A percentile compares a stretch with the other conserved stretches of the same genome.
Conservation (phyloP, 2,888 invertebrate genomes). For the Sisyra nigra region DNA sequence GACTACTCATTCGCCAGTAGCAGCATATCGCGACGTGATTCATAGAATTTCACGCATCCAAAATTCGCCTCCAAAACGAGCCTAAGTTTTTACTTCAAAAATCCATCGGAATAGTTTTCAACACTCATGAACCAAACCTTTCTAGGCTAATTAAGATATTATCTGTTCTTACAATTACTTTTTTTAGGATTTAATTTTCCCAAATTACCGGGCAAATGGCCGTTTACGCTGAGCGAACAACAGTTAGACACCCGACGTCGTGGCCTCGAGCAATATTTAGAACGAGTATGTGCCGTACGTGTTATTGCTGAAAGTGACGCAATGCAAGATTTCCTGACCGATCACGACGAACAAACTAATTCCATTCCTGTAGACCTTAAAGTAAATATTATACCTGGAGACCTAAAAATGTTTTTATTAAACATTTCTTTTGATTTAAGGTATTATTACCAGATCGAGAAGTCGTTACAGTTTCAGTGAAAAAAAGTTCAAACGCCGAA, state of each 20-base stretch:
- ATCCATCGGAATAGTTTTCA: too few species aligned
- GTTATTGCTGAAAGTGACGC: constrained; percentile 96
- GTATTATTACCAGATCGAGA: constrained; percentile 82
- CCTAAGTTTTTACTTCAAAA: too few species aligned
- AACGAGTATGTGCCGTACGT: constrained; percentile 93
- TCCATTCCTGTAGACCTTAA: constrained; percentile 50
- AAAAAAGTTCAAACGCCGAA: constrained; percentile 77
- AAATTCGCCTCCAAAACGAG: neutral
- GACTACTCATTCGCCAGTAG: too few species aligned
- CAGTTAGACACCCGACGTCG: constrained; percentile 88
- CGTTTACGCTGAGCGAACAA: constrained; percentile 92
- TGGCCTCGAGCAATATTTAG: constrained; percentile 93
- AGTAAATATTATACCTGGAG: constrained; percentile 19
- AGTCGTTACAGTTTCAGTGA: constrained; percentile 74
- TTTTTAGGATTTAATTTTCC: constrained; percentile 77
- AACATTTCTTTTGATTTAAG: constrained; percentile 15
- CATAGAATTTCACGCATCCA: too few species aligned
- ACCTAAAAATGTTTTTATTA: neutral
- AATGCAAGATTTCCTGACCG: constrained; percentile 94
- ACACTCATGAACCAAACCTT: too few species aligned
- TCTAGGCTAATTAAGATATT: too few species aligned
- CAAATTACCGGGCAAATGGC: constrained; percentile 97
- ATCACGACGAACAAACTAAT: constrained; percentile 69
- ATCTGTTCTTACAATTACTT: too few species aligned
- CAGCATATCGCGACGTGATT: too few species aligned